These are phyloP conservation scores for Eulemur macaco DNA, from an alignment of 2,113 vertebrate genomes.

Conservation along the genomic window DNA sequence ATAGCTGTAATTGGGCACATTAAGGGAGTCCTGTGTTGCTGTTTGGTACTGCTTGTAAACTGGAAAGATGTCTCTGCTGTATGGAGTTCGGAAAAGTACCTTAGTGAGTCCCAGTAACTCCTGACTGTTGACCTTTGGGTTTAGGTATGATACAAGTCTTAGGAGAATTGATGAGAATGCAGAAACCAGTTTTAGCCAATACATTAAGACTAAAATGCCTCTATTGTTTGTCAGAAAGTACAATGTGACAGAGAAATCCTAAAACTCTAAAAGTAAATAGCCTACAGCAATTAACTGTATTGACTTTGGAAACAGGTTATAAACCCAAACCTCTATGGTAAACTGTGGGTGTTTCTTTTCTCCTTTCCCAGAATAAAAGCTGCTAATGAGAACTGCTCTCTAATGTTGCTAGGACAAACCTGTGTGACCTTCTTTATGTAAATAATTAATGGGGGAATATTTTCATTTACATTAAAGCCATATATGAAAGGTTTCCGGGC, in stretches of 20 bases:
- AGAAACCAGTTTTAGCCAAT: background rate
- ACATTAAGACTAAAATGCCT: slow-evolving; percentile 15
- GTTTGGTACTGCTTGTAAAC: background rate
- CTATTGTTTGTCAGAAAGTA: slow-evolving; percentile 31
- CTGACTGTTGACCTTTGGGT: background rate
- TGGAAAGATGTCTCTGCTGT: background rate
- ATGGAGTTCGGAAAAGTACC: background rate
- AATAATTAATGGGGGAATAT: slow-evolving; percentile 40
- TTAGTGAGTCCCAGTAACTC: background rate
- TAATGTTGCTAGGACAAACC: background rate
- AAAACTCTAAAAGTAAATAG: slow-evolving; percentile 45
- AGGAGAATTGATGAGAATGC: background rate
- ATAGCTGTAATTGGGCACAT: background rate
- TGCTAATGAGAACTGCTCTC: background rate
- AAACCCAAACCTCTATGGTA: background rate
- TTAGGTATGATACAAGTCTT: background rate
- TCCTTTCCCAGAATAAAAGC: background rate
- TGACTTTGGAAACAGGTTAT: slow-evolving; percentile 52
- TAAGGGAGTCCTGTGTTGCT: background rate
- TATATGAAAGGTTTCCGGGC: background rate
- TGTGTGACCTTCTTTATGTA: slow-evolving; percentile 15
- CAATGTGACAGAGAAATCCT: background rate
- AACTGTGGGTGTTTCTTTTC: background rate
- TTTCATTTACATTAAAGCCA: background rate
- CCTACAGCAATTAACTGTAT: background rate